Evolutionary conservation across 1,140 invertebrate species (phyloP).

Genomic region (Zeugodacus cucurbitae): DNA sequence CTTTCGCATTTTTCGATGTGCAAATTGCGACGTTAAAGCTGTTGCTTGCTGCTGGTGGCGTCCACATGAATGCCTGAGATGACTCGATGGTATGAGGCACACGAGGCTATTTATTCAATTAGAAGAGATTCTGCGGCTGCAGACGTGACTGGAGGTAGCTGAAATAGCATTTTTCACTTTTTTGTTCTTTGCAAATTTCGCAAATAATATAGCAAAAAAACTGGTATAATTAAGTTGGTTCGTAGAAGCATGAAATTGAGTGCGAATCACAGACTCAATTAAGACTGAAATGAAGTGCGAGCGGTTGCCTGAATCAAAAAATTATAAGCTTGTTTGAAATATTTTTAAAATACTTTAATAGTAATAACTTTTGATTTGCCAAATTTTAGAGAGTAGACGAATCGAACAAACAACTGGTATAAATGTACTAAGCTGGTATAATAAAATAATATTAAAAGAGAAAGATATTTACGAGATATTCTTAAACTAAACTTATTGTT

Average conservation of each 20-base stretch:
- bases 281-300: background rate
- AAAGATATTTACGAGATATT: too few relatives aligned
- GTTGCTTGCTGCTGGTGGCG: background rate
- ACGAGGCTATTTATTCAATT: background rate
- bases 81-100: background rate
- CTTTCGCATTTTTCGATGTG: background rate
- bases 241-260: too few relatives aligned
- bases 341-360: too few relatives aligned
- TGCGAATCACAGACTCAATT: background rate
- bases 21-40: background rate
- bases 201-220: background rate
- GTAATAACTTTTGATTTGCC: too few relatives aligned
- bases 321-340: too few relatives aligned
- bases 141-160: background rate
- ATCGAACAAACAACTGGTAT: too few relatives aligned
- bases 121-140: background rate
- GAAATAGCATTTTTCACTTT: background rate
- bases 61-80: background rate
- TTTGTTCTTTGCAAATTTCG: background rate
- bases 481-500: too few relatives aligned
- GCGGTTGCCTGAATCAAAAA: background rate
- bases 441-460: too few relatives aligned
- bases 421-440: too few relatives aligned
- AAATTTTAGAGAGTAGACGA: too few relatives aligned
- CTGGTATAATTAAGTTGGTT: background rate